These are phyloP conservation scores for Amphiprion clarkii DNA, from an alignment of 2,797 vertebrate genomes.

Conservation along the genomic window DNA sequence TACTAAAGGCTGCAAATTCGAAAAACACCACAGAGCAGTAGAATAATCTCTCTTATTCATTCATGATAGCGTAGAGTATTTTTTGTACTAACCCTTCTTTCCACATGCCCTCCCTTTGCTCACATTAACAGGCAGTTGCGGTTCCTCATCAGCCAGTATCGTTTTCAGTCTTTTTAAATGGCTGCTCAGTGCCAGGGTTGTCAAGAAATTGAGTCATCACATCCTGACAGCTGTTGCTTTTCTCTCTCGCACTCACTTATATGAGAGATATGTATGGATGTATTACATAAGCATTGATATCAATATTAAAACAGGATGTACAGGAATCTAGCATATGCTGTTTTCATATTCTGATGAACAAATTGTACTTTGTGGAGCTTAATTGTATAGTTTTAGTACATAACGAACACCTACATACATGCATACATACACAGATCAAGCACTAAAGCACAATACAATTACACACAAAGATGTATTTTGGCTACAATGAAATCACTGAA, in stretches of 20 bases:
- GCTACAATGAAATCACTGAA: too few relatives aligned
- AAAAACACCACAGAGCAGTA: not conserved
- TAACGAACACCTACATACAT: too few relatives aligned
- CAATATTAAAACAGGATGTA: conserved; percentile 29
- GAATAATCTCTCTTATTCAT: not conserved
- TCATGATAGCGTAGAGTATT: conserved; percentile 16
- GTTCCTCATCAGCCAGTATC: conserved; percentile 72
- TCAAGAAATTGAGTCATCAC: conserved; percentile 80
- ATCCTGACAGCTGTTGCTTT: conserved; percentile 73
- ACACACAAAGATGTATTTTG: too few relatives aligned
- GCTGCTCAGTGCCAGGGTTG: conserved; percentile 74
- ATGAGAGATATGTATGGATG: conserved; percentile 41
- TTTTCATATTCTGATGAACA: too few relatives aligned
- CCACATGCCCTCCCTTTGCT: conserved; percentile 35
- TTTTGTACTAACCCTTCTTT: conserved; percentile 14
- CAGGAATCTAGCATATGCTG: too few relatives aligned
- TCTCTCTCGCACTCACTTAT: conserved; percentile 34
- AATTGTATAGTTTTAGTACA: too few relatives aligned
- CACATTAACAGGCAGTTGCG: conserved; percentile 73
- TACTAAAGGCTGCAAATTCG: not conserved
- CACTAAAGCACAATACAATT: too few relatives aligned
- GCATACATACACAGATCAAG: too few relatives aligned
- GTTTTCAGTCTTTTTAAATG: conserved; percentile 75
- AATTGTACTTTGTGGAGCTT: too few relatives aligned
- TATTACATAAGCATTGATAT: conserved; percentile 40